These are phyloP conservation scores for Manduca sexta DNA, from an alignment of 1,140 invertebrate species.

Conservation along the genomic window DNA sequence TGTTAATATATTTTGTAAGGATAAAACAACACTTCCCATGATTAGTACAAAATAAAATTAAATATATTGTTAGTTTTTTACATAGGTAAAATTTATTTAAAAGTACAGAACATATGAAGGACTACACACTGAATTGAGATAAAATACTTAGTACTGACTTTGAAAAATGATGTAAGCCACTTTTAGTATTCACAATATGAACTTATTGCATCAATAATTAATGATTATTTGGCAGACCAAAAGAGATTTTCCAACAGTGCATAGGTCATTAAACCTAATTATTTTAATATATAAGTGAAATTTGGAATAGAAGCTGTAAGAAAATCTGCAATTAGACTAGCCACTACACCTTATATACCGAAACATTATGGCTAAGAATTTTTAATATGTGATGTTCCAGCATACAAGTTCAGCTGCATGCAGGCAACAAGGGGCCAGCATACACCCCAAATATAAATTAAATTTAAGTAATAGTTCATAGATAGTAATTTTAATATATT, in stretches of 20 bases:
- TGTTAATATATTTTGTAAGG: conserved; percentile 75
- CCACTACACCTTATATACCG: conserved; percentile 70
- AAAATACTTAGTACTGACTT: conserved; percentile 71
- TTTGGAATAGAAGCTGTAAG: conserved; percentile 72
- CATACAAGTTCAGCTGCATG: conserved; percentile 68
- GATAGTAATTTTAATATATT: conserved; percentile 74
- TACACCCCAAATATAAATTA: conserved; percentile 72
- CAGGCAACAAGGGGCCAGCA: conserved; percentile 64
- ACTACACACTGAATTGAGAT: conserved; percentile 73
- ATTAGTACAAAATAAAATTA: conserved; percentile 76
- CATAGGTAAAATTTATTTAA: conserved; percentile 73
- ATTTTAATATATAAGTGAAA: conserved; percentile 66
- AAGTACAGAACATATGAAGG: conserved; percentile 73
- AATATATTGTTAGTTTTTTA: conserved; percentile 75
- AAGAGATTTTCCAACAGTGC: conserved; percentile 74
- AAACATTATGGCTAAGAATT: conserved; percentile 69
- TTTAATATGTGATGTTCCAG: conserved; percentile 68
- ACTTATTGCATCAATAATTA: conserved; percentile 68
- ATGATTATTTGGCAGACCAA: conserved; percentile 71
- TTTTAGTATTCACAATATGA: conserved; percentile 70
- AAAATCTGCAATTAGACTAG: conserved; percentile 73
- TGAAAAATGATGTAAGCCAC: conserved; percentile 67
- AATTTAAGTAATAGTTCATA: conserved; percentile 68
- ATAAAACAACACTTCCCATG: conserved; percentile 74
- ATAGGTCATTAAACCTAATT: conserved; percentile 62